Evolutionary conservation across 2,113 vertebrate species (phyloP), one percentile per base, ranked within the genome.

Genomic region (Hippopotamus amphibius): DNA sequence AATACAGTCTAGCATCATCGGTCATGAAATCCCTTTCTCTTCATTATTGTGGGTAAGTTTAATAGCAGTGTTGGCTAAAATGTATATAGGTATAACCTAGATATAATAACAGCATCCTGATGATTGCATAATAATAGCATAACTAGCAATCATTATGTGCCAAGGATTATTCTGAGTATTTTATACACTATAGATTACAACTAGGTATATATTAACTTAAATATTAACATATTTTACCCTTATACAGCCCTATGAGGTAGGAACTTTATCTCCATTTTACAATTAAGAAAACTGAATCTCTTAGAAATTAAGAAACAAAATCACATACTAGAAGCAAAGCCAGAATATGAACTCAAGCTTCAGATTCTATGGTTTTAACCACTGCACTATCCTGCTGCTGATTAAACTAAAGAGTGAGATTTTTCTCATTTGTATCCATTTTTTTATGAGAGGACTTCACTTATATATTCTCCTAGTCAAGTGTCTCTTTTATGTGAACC

Each of bases 241-340:
- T 46, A 92, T 30, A 61, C 6, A 43, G 26, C 1, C 7, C 3
- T 86, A 9, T 94, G 10, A 50, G 7, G 5, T 63, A 37, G 26
- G 12, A 43, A 37, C 24, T 90, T 94, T 59, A 22, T 41, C 12
- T 13, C 14, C 43, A 46, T 88, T 88, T 61, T 43, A 26, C 55
- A 80, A 22, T 72, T 57, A 91, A 88, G 74, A 87, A 79, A 65
- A 53, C 10, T 28, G 30, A 88, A 1, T 6, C 21, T 72, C 8
- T 90, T 95, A 81, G 86, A 79, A 90, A 74, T 77, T 63, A 74
- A 83, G 50, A 55, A 53, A 87, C 0, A 92, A 65, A 24, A 68
- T 71, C 53, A 43, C 13, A 85, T 55, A 41, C 48, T 72, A 26
- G 17, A 80, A 15, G 3, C 4, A 94, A 30, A 79, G 28, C n/a